These are phyloP conservation scores for Pelecanus crispus DNA, from an alignment of 2,113 vertebrate species.

Conservation along the genomic window DNA sequence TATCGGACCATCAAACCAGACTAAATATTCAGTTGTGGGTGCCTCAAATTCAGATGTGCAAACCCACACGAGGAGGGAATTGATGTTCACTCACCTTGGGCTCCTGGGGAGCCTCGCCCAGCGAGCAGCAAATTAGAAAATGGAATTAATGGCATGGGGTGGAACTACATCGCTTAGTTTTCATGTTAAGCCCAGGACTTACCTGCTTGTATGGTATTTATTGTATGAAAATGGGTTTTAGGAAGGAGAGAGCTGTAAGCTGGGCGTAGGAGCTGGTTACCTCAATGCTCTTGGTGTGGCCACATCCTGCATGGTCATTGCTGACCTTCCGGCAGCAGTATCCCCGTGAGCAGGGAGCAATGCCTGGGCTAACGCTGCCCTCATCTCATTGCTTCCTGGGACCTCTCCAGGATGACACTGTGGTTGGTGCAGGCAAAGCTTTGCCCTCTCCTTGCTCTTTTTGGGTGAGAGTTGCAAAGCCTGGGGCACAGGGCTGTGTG, in stretches of 20 bases:
- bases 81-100: neutral
- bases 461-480: neutral
- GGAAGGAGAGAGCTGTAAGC: neutral
- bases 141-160: neutral
- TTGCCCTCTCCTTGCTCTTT: neutral
- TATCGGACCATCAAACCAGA: neutral
- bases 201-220: neutral
- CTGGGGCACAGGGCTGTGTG: neutral
- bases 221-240: neutral
- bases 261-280: neutral
- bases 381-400: rapidly evolving
- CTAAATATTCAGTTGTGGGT: neutral
- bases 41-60: neutral
- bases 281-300: neutral
- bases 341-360: neutral
- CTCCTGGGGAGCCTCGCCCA: neutral
- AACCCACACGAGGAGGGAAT: neutral
- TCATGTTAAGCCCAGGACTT: neutral
- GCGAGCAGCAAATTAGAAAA: neutral
- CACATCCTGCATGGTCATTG: rapidly evolving
- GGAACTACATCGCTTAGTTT: neutral
- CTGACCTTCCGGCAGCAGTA: neutral
- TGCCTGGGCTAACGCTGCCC: rapidly evolving
- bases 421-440: neutral
- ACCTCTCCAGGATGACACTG: neutral